These are phyloP conservation scores for Crotophaga sulcirostris DNA, from an alignment of 2,113 vertebrate species.

Conservation along the genomic window DNA sequence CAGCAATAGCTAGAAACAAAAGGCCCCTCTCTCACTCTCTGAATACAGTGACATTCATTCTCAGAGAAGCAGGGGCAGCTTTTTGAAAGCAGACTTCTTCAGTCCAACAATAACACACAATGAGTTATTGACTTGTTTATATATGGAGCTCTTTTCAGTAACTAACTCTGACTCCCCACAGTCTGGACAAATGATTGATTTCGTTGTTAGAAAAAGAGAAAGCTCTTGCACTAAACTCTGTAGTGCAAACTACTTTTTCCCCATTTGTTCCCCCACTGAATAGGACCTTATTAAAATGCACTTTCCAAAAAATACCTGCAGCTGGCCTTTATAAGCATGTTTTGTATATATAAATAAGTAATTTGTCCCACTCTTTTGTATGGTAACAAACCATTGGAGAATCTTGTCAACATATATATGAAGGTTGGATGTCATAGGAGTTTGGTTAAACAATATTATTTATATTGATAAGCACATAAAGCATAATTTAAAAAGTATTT, in stretches of 20 bases:
- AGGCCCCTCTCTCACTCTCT: slow-evolving; percentile 68
- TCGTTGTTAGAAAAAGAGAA: slow-evolving; percentile 80
- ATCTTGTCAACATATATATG: slow-evolving; percentile 73
- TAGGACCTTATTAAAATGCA: slow-evolving; percentile 87
- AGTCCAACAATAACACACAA: slow-evolving; percentile 84
- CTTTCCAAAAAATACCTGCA: slow-evolving; percentile 87
- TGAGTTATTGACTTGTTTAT: slow-evolving; percentile 93
- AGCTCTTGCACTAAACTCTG: slow-evolving; percentile 80
- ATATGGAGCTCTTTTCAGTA: slow-evolving; percentile 85
- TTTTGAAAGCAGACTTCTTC: slow-evolving; percentile 81
- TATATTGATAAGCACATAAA: slow-evolving; percentile 49
- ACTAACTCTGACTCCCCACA: slow-evolving; percentile 84
- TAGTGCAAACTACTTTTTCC: slow-evolving; percentile 81
- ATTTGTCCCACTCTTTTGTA: slow-evolving; percentile 85
- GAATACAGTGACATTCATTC: slow-evolving; percentile 82
- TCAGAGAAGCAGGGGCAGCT: slow-evolving; percentile 77
- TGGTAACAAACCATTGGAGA: slow-evolving; percentile 76
- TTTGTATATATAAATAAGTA: slow-evolving; percentile 88
- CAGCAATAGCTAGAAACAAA: slow-evolving; percentile 76
- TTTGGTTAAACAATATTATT: slow-evolving; percentile 59
- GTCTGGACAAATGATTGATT: slow-evolving; percentile 90
- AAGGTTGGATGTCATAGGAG: slow-evolving; percentile 62
- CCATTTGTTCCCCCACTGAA: slow-evolving; percentile 82
- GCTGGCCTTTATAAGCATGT: slow-evolving; percentile 82
- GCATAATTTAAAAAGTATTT: slow-evolving; percentile 7